Evolutionary conservation across 2,113 vertebrate genomes (phyloP).

Genomic region (Piprites chloris): DNA sequence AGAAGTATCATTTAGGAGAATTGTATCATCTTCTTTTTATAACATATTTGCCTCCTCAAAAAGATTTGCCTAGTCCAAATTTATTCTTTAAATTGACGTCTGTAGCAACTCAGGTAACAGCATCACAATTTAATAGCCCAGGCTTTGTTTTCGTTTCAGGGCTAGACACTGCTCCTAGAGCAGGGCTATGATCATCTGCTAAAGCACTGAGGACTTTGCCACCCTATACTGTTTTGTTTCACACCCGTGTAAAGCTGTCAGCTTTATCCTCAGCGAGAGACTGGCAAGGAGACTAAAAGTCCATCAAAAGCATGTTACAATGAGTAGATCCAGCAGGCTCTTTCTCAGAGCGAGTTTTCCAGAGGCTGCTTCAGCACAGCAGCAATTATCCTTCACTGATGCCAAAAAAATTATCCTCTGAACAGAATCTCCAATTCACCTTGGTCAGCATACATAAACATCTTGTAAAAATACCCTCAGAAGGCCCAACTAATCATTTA

Average conservation of each 20-base stretch:
- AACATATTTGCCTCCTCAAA: neutral
- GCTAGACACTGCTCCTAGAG: neutral
- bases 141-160: neutral
- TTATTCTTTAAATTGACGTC: neutral
- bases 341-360: neutral
- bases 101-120: accelerated
- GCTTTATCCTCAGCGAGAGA: neutral
- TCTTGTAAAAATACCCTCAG: neutral
- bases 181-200: neutral
- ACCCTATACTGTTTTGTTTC: neutral
- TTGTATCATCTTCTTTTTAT: neutral
- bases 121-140: neutral
- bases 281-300: neutral
- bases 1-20: neutral
- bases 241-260: neutral
- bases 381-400: neutral
- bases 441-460: neutral
- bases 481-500: neutral
- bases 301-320: neutral
- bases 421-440: neutral
- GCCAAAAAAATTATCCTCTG: constrained; percentile 18
- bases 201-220: neutral
- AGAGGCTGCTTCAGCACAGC: neutral
- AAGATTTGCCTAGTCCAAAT: neutral
- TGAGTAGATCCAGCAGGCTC: neutral